Conservation (phyloP, 2,888 invertebrate genomes). For the Neoaliturus tenellus region DNA sequence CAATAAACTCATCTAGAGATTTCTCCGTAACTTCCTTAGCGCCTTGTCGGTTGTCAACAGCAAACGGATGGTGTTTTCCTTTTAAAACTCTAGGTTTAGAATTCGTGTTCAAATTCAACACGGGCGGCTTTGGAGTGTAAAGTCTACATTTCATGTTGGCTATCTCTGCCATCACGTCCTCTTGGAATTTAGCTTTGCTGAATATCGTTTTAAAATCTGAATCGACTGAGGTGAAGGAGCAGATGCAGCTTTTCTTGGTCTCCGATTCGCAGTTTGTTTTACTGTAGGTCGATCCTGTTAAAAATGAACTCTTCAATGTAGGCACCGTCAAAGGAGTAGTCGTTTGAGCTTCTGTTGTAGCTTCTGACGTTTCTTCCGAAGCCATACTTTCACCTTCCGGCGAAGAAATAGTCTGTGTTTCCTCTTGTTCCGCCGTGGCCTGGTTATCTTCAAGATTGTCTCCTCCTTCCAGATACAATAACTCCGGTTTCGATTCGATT, state of each 20-base stretch:
- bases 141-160: slow-evolving; percentile 37
- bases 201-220: slow-evolving; percentile 35
- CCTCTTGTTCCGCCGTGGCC: not conserved
- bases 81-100: slow-evolving; percentile 56
- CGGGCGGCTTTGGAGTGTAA: slow-evolving; percentile 33
- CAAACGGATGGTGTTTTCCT: slow-evolving; percentile 54
- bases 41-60: slow-evolving; percentile 51
- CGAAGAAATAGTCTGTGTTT: too few relatives aligned
- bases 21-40: slow-evolving; percentile 56
- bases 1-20: slow-evolving; percentile 48
- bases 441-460: not conserved
- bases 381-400: not conserved
- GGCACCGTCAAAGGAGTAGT: not conserved
- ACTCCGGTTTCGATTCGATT: not conserved
- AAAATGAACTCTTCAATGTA: not conserved
- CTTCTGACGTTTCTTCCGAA: slow-evolving; percentile 4
- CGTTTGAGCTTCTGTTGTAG: not conserved
- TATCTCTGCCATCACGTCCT: slow-evolving; percentile 28
- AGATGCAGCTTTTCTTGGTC: slow-evolving; percentile 31
- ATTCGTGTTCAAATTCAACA: slow-evolving; percentile 46
- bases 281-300: slow-evolving; percentile 35
- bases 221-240: slow-evolving; percentile 21
- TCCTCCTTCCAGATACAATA: not conserved
- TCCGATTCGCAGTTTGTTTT: slow-evolving; percentile 50
- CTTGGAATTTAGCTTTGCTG: not conserved